These are phyloP conservation scores for Etheostoma spectabile DNA, from an alignment of 2,113 vertebrate genomes.

Conservation along the genomic window DNA sequence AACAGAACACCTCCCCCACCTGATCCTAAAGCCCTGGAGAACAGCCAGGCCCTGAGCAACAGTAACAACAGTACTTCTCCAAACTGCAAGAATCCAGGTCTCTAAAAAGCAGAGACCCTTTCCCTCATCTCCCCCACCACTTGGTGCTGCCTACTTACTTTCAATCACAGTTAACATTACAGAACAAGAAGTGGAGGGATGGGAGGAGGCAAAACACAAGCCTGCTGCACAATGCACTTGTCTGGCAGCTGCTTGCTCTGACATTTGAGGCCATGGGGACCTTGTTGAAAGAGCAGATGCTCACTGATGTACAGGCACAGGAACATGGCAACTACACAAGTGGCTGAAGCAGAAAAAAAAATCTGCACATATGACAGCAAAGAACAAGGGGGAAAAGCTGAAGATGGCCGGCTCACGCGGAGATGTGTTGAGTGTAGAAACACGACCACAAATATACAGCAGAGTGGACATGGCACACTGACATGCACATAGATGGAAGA, in stretches of 20 bases:
- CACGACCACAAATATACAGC: conserved; percentile 37
- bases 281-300: conserved; percentile 82
- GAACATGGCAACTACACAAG: conserved; percentile 80
- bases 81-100: conserved; percentile 87
- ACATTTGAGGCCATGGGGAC: conserved; percentile 84
- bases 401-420: conserved; percentile 54
- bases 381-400: conserved; percentile 59
- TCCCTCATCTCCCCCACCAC: conserved; percentile 53
- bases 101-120: conserved; percentile 89
- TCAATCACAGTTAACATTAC: conserved; percentile 89
- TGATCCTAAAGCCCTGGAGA: conserved; percentile 78
- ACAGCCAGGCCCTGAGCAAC: conserved; percentile 63
- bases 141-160: conserved; percentile 77
- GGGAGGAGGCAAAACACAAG: conserved; percentile 74
- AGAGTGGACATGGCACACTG: conserved; percentile 41
- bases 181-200: conserved; percentile 85
- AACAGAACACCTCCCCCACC: conserved; percentile 48
- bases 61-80: conserved; percentile 75
- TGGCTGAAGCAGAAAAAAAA: conserved; percentile 71
- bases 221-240: conserved; percentile 77
- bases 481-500: conserved; percentile 23
- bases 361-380: conserved; percentile 70
- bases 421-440: conserved; percentile 50
- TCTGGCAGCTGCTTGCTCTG: conserved; percentile 81
- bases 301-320: conserved; percentile 78